These are phyloP conservation scores for Tetragnatha versicolor DNA, from an alignment of 1,140 invertebrate species.

Conservation along the genomic window DNA sequence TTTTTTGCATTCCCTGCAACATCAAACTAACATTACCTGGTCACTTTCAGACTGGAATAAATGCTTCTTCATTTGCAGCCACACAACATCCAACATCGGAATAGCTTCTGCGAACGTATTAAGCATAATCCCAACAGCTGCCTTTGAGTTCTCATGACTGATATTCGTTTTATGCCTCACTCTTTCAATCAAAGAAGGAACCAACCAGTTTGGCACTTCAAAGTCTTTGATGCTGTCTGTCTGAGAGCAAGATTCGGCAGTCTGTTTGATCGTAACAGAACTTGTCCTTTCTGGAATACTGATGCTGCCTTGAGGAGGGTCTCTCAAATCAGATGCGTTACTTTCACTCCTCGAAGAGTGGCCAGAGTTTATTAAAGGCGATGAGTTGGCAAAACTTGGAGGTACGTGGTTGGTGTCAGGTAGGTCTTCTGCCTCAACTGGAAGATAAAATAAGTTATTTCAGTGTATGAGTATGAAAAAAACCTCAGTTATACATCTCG, in stretches of 20 bases:
- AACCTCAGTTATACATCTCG: background rate
- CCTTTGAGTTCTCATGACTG: constrained; percentile 47
- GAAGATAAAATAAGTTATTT: background rate
- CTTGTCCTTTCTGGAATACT: too few relatives aligned
- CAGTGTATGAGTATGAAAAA: too few relatives aligned
- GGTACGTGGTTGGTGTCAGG: background rate
- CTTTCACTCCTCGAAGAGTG: background rate
- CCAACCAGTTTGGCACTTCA: constrained; percentile 39
- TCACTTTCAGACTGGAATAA: constrained; percentile 32
- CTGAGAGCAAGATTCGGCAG: constrained; percentile 9
- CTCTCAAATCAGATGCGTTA: background rate
- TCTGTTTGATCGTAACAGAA: too few relatives aligned
- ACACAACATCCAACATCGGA: constrained; percentile 24
- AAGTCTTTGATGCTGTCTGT: constrained; percentile 27
- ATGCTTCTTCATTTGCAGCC: constrained; percentile 27
- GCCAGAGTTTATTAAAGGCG: background rate
- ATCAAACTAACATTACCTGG: too few relatives aligned
- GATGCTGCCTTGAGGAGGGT: background rate
- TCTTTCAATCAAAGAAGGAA: constrained; percentile 39
- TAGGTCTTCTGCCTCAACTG: background rate
- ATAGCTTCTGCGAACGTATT: constrained; percentile 39
- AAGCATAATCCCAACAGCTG: constrained; percentile 37
- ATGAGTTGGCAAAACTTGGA: background rate
- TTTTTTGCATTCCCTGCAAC: too few relatives aligned
- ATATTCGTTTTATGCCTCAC: constrained; percentile 36